A percentile compares a stretch with the other conserved stretches of the same genome.
phyloP scores from a whole-genome alignment of 1,140 invertebrate genomes.

The Drosophila elegans region DNA sequence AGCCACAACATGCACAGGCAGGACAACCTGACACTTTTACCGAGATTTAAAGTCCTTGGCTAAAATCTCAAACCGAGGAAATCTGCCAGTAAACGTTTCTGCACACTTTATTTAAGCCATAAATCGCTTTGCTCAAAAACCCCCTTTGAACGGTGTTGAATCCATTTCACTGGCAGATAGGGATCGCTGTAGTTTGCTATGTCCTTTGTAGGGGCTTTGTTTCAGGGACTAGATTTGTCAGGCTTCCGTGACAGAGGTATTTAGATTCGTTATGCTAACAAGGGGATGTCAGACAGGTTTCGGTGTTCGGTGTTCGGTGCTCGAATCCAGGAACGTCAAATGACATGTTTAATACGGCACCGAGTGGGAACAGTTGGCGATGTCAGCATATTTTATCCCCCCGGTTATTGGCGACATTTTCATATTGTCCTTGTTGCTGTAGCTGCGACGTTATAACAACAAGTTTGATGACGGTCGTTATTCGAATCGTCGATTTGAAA shows the following conservation, averaged over 20 bases:
- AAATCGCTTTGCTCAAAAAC: slow-evolving; percentile 23
- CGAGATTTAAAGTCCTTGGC: neutral
- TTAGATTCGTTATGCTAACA: slow-evolving; percentile 52
- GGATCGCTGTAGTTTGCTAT: slow-evolving; percentile 10
- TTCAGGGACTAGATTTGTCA: slow-evolving; percentile 35
- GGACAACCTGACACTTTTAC: slow-evolving; percentile 11
- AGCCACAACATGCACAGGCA: slow-evolving; percentile 36
- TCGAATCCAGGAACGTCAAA: slow-evolving; percentile 38
- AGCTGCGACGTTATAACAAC: slow-evolving; percentile 54
- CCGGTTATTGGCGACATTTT: slow-evolving; percentile 76
- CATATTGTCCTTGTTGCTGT: slow-evolving; percentile 24
- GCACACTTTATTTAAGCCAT: slow-evolving; percentile 26
- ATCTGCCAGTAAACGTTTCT: slow-evolving; percentile 20
- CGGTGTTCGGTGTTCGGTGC: slow-evolving; percentile 25
- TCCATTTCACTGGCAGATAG: slow-evolving; percentile 7
- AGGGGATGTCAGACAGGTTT: slow-evolving; percentile 37
- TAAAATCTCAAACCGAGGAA: slow-evolving; percentile 2
- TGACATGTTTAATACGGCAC: slow-evolving; percentile 68
- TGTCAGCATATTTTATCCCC: slow-evolving; percentile 73
- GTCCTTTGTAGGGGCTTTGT: slow-evolving; percentile 27
- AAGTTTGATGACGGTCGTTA: slow-evolving; percentile 79
- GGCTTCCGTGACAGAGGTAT: slow-evolving; percentile 38
- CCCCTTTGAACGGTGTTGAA: slow-evolving; percentile 1
- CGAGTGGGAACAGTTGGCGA: slow-evolving; percentile 69
- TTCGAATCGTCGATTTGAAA: slow-evolving; percentile 74